Conservation (phyloP, 53 echinoderm and acorn worm genomes). For the Astropecten irregularis region DNA sequence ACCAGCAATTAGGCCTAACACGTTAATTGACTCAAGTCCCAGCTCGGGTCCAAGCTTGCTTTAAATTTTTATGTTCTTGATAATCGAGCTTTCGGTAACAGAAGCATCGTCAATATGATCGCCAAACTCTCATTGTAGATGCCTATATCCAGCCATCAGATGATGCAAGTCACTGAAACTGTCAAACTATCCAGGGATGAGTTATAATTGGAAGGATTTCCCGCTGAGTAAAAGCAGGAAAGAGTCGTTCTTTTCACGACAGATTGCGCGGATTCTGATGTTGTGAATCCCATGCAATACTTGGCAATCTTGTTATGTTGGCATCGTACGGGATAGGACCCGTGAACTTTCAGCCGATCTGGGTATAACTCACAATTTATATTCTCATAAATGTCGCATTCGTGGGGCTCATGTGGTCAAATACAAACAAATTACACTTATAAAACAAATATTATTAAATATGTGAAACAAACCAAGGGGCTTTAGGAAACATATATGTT, state of each 20-base stretch:
- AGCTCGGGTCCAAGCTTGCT: too few relatives aligned
- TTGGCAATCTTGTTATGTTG: constrained; percentile 17
- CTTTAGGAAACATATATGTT: not conserved
- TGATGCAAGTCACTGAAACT: constrained; percentile 74
- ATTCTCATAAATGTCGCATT: too few relatives aligned
- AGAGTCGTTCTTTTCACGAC: not conserved
- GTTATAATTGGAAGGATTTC: constrained; percentile 14
- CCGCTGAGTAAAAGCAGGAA: constrained; percentile 24
- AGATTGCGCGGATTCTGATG: not conserved
- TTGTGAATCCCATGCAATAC: constrained; percentile 18
- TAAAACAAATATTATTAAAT: not conserved
- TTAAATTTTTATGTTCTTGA: constrained; percentile 35
- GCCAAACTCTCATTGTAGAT: not conserved
- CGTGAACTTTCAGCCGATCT: not conserved
- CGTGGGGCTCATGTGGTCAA: too few relatives aligned
- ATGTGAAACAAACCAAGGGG: not conserved
- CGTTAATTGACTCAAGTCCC: too few relatives aligned
- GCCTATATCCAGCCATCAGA: constrained; percentile 44
- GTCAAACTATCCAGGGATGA: not conserved
- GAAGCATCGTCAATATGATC: constrained; percentile 18
- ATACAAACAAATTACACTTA: too few relatives aligned
- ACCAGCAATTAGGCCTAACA: too few relatives aligned
- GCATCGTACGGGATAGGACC: not conserved
- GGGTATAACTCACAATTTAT: too few relatives aligned
- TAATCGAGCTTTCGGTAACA: constrained; percentile 40